Evolutionary conservation across 2,797 vertebrate genomes (phyloP).

Genomic region (Tolypeutes matacus): DNA sequence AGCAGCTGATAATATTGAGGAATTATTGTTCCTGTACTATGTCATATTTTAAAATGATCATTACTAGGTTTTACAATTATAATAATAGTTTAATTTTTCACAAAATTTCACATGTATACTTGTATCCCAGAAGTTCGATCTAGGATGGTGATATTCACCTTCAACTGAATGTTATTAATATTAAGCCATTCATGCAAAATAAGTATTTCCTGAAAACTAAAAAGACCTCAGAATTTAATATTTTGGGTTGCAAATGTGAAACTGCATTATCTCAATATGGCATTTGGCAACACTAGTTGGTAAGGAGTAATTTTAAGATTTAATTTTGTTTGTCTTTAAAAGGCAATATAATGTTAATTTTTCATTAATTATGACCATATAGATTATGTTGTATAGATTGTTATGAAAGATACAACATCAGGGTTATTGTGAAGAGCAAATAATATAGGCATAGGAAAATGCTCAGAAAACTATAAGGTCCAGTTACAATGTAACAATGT

Average conservation of each 20-base stretch:
- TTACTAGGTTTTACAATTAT: background rate
- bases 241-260: slow-evolving; percentile 11
- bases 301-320: background rate
- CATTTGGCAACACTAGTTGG: slow-evolving; percentile 31
- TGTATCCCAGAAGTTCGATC: background rate
- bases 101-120: background rate
- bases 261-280: background rate
- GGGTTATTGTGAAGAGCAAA: background rate
- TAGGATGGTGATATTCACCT: background rate
- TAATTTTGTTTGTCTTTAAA: slow-evolving; percentile 2
- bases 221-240: slow-evolving; percentile 18
- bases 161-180: background rate
- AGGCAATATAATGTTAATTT: background rate
- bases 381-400: background rate
- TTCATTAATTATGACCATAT: slow-evolving; percentile 2
- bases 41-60: background rate
- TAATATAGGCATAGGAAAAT: slow-evolving; percentile 3
- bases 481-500: background rate
- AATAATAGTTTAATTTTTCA: background rate
- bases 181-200: background rate
- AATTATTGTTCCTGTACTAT: background rate
- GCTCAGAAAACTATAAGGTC: background rate
- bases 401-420: background rate
- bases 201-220: background rate
- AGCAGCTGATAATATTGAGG: background rate